Conservation (phyloP, 2,888 invertebrate genomes). For the Amiota mariae region DNA sequence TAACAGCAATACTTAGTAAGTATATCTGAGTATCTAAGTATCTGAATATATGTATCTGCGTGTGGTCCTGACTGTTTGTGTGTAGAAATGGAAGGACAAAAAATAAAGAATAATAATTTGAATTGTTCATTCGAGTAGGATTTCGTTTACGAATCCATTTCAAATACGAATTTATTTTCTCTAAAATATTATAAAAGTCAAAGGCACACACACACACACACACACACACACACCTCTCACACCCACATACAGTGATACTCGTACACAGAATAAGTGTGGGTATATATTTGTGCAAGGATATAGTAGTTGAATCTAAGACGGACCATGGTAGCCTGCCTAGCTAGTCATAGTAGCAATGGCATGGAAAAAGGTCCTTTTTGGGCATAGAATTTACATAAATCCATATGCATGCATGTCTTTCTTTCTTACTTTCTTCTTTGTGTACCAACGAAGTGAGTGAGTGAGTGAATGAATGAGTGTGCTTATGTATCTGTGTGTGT, state of each 20-base stretch:
- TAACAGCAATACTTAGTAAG: too few species aligned
- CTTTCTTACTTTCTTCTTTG: constrained; percentile 25
- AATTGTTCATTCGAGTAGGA: constrained; percentile 63
- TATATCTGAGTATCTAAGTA: constrained; percentile 23
- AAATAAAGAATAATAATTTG: constrained; percentile 55
- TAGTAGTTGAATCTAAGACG: constrained; percentile 37
- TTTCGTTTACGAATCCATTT: constrained; percentile 71
- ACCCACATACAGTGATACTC: not conserved
- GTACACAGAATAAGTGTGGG: constrained; percentile 5
- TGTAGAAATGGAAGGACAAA: constrained; percentile 44
- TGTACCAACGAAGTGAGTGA: constrained; percentile 34
- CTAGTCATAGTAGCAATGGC: constrained; percentile 42
- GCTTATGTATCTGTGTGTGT: too few species aligned
- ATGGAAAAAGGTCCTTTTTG: constrained; percentile 68
- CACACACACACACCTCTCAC: constrained; percentile 45
- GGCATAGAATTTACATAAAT: constrained; percentile 70
- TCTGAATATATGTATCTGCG: constrained; percentile 37
- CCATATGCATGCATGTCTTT: constrained; percentile 68
- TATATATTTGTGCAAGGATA: too few species aligned
- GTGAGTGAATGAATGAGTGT: constrained; percentile 35
- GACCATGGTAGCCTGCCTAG: constrained; percentile 17
- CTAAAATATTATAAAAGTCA: constrained; percentile 72
- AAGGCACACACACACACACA: constrained; percentile 54
- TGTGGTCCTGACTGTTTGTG: constrained; percentile 32
- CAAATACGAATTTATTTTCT: constrained; percentile 71